phyloP scores from a whole-genome alignment of 37 sponge, comb jelly and placozoan species.

The Beroe forskalii region DNA sequence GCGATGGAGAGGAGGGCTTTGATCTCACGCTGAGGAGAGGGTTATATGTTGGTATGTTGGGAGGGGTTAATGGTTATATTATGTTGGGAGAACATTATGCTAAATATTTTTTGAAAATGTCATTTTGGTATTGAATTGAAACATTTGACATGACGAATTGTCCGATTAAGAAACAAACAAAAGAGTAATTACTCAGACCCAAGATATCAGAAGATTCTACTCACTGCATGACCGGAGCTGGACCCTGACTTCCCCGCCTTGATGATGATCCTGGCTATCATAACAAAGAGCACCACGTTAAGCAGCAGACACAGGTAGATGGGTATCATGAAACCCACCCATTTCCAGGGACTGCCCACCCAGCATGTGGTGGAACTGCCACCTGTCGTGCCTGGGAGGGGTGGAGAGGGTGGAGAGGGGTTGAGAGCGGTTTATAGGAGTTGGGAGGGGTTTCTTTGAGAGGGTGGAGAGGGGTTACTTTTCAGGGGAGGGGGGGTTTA shows the following conservation, averaged over 20 bases:
- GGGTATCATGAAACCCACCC: conserved; percentile 61
- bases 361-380: conserved; percentile 12
- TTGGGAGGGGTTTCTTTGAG: too few species aligned
- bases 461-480: too few species aligned
- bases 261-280: conserved; percentile 60
- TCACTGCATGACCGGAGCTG: conserved; percentile 18
- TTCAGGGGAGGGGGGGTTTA: background rate
- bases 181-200: too few species aligned
- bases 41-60: too few species aligned
- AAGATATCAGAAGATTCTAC: too few species aligned
- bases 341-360: conserved; percentile 57
- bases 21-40: conserved; percentile 26
- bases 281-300: conserved; percentile 24
- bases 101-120: too few species aligned
- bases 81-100: too few species aligned
- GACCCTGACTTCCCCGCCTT: conserved; percentile 45
- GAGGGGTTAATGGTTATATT: too few species aligned
- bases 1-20: conserved; percentile 44
- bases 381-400: background rate
- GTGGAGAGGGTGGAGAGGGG: background rate
- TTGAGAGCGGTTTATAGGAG: background rate
- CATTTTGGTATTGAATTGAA: too few species aligned
- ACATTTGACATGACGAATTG: too few species aligned
- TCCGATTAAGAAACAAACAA: too few species aligned
- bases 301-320: conserved; percentile 50